Evolutionary conservation across 2,113 vertebrate genomes (phyloP).

Genomic region (Rattus rattus): DNA sequence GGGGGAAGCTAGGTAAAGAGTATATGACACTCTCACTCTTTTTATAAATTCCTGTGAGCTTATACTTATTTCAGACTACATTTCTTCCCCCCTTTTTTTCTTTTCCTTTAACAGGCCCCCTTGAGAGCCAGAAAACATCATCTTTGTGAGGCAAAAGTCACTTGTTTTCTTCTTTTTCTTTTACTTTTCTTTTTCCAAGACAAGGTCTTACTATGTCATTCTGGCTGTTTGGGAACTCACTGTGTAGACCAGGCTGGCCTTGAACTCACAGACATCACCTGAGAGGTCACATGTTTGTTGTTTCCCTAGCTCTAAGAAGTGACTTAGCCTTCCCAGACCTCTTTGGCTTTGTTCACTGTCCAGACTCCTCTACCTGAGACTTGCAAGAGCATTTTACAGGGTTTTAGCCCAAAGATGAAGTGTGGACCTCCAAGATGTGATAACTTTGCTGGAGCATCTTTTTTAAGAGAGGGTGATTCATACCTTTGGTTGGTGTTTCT

Average conservation of each 20-base stretch:
- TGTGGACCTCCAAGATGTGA: neutral
- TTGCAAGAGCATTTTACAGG: conserved; percentile 25
- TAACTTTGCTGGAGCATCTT: conserved; percentile 51
- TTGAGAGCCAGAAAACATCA: neutral
- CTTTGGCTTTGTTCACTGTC: neutral
- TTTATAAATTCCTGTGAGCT: conserved; percentile 61
- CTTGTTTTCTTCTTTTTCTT: neutral
- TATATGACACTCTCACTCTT: neutral
- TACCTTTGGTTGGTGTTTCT: conserved; percentile 71
- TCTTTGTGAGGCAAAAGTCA: conserved; percentile 7
- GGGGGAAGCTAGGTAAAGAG: neutral
- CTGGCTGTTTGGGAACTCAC: neutral
- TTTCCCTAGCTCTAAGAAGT: neutral
- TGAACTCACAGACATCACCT: neutral
- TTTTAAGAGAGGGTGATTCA: conserved; percentile 68
- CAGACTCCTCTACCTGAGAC: neutral
- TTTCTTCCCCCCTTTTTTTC: neutral
- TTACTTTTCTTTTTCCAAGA: neutral
- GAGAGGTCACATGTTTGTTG: neutral
- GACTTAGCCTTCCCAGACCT: conserved; percentile 8
- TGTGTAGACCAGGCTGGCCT: neutral
- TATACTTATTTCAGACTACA: conserved; percentile 56
- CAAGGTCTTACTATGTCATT: neutral
- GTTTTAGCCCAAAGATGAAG: conserved; percentile 20
- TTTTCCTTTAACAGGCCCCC: neutral